Conservation (phyloP, 2,888 invertebrate genomes). For the Hypercompe scribonia region DNA sequence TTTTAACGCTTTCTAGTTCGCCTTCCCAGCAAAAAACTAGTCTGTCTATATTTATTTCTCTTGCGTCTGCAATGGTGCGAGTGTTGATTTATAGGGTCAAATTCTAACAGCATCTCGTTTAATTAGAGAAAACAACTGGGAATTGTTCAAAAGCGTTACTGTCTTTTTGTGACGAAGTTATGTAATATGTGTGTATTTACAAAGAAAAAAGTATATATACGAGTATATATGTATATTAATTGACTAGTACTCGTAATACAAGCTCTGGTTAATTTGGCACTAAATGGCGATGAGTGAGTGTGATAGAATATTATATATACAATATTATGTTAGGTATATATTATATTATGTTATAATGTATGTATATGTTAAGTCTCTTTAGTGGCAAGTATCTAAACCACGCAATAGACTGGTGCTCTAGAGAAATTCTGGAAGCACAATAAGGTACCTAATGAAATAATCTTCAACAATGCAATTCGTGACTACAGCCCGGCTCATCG, state of each 20-base stretch:
- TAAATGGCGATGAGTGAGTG: too few species aligned
- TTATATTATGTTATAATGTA: too few species aligned
- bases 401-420: conserved; percentile 26
- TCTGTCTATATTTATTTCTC: conserved; percentile 31
- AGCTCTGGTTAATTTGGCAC: too few species aligned
- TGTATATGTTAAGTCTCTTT: conserved; percentile 27
- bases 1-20: conserved; percentile 52
- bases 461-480: conserved; percentile 75
- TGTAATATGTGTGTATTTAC: too few species aligned
- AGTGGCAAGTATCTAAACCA: conserved; percentile 23
- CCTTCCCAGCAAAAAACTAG: conserved; percentile 35
- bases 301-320: too few species aligned
- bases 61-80: conserved; percentile 37
- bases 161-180: too few species aligned
- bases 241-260: too few species aligned
- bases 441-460: conserved; percentile 71
- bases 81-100: conserved; percentile 54
- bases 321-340: too few species aligned
- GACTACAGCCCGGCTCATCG: conserved; percentile 58
- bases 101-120: conserved; percentile 52
- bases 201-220: too few species aligned
- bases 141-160: conserved; percentile 38
- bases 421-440: conserved; percentile 47
- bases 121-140: conserved; percentile 51
- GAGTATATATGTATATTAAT: too few species aligned